A percentile compares a stretch with the other conserved stretches of the same genome.
These are phyloP conservation scores for Lasioglossum oenotherae DNA, from an alignment of 2,888 invertebrate species.

Conservation along the genomic window DNA sequence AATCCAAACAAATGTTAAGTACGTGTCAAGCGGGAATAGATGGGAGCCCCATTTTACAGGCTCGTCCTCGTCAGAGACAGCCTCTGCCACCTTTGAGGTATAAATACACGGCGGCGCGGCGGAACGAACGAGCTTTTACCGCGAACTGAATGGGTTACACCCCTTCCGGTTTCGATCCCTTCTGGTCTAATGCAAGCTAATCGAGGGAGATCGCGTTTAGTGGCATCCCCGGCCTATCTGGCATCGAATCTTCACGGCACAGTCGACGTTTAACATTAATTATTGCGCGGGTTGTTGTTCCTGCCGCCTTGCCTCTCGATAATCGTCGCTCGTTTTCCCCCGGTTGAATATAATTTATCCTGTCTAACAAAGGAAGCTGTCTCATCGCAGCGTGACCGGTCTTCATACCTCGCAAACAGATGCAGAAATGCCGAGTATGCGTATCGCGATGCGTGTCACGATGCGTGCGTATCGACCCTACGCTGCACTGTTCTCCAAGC, in stretches of 20 bases:
- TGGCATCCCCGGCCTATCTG: conserved; percentile 36
- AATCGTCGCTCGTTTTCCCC: conserved; percentile 37
- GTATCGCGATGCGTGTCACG: neutral
- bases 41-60: conserved; percentile 39
- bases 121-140: conserved; percentile 46
- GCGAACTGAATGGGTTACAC: conserved; percentile 48
- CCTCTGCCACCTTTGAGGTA: conserved; percentile 26
- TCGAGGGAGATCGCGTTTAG: conserved; percentile 30
- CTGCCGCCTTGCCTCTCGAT: conserved; percentile 3
- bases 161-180: conserved; percentile 48
- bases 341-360: conserved; percentile 34
- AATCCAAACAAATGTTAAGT: conserved; percentile 24
- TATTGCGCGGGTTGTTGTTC: conserved; percentile 28
- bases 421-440: neutral
- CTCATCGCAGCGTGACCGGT: conserved; percentile 60
- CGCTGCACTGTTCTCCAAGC: neutral
- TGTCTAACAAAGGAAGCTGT: conserved; percentile 58
- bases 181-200: conserved; percentile 24
- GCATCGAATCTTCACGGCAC: conserved; percentile 49
- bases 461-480: neutral
- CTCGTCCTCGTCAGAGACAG: conserved; percentile 19
- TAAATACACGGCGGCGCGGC: conserved; percentile 50
- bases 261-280: conserved; percentile 55
- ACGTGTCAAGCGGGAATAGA: conserved; percentile 37
- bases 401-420: neutral